Base-by-base conservation (phyloP, 2,797 vertebrate species). In the Todus mexicanus region DNA sequence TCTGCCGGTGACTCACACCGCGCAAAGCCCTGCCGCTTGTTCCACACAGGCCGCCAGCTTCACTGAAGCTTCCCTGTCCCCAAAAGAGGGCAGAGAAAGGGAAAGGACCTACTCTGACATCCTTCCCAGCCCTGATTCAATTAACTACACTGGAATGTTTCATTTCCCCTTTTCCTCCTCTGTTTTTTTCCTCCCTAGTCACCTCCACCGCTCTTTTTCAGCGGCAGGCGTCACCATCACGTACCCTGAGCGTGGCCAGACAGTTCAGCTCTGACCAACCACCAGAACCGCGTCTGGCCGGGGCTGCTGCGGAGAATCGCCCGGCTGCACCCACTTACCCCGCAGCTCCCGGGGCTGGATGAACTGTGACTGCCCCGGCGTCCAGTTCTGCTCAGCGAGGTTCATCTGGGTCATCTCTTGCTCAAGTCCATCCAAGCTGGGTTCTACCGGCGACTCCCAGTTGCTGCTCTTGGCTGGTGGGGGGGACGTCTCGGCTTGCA, bases 301-400 rank as follows among this genome's bases (percentile, higher is more conserved):
- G 27, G 40, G 25, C 37, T 50, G 37, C 29, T 11, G 25, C 3
- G 19, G 40, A 31, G 79, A 51, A 27, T 22, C 14, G 14, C 18
- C 4, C 48, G 15, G 20, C 51, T 33, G 50, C 31, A 33, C 63
- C 43, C 73, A 93, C 98, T 96, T 96, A 99, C 99, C 98, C 95
- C 98, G 98, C 95, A 99, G 97, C 87, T 99, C 99, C 18, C 99
- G 98, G 43, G 98, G 98, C 4, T 95, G 97, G 19, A 99, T 95
- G 96, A 98, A 99, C 4, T 99, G 97, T 1, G 98, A 97, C 5
- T 99, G 98, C 78, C 96, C 98, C 35, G 98, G 98, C 21, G 92
- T 97, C 99, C 99, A 99, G 97, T 95, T 99, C 96, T 99, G 99
- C 38, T 99, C 98, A 0, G 97, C 89, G 84, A 99, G 97, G 87